These are phyloP conservation scores for Myotis vivesi DNA, from an alignment of 2,797 vertebrate species.

Conservation along the genomic window DNA sequence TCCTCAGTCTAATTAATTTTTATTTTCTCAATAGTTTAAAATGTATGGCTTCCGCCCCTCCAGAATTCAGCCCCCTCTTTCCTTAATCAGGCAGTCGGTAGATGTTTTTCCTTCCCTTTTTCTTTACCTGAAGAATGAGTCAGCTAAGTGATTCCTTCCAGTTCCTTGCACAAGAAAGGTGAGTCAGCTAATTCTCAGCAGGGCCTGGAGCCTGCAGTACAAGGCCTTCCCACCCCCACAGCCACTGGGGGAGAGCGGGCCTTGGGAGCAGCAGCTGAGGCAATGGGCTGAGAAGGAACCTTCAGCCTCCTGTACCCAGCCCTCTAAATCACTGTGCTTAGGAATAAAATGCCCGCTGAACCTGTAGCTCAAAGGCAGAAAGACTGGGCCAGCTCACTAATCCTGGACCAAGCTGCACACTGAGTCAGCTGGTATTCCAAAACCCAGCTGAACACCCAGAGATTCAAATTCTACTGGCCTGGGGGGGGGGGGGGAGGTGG, in stretches of 20 bases:
- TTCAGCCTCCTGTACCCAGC: not conserved
- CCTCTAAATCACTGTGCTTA: not conserved
- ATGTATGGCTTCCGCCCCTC: not conserved
- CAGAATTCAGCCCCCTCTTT: not conserved
- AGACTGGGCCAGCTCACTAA: not conserved
- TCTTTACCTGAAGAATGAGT: constrained; percentile 49
- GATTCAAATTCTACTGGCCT: not conserved
- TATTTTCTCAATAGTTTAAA: constrained; percentile 30
- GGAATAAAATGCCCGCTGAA: not conserved
- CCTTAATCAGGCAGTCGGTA: not conserved
- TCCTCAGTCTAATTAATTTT: not conserved
- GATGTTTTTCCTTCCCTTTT: not conserved
- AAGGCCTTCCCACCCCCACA: not conserved
- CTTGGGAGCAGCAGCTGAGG: not conserved
- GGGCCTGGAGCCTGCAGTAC: not conserved
- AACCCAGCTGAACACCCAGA: not conserved
- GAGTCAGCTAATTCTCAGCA: constrained; percentile 52
- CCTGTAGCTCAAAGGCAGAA: not conserved
- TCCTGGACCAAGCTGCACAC: not conserved
- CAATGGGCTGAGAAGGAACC: not conserved
- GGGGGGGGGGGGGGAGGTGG: not conserved
- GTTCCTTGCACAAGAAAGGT: not conserved
- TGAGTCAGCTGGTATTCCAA: not conserved
- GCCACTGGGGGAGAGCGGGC: too few relatives aligned
- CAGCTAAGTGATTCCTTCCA: constrained; percentile 8